Conservation (phyloP, 2,888 invertebrate species). For the Cephus nigrinus region DNA sequence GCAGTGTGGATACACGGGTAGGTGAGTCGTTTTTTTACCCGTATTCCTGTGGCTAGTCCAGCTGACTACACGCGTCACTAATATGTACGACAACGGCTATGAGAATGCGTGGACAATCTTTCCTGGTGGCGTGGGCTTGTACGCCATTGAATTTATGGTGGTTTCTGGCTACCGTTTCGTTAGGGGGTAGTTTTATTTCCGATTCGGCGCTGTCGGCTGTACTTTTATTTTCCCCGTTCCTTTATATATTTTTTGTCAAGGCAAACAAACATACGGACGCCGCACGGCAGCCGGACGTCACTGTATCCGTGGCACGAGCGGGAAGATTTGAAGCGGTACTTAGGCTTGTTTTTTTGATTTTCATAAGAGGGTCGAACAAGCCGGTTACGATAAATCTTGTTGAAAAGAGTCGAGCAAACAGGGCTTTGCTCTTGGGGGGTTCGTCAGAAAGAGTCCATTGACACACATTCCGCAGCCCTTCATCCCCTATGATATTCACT, state of each 20-base stretch:
- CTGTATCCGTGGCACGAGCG: not conserved
- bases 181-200: not conserved
- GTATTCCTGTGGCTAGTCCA: not conserved
- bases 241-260: not conserved
- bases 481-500: conserved; percentile 2
- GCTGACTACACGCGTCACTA: conserved; percentile 12
- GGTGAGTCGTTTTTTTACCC: not conserved
- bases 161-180: not conserved
- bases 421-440: conserved; percentile 20
- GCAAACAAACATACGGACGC: not conserved
- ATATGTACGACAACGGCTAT: conserved; percentile 14
- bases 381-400: conserved; percentile 16
- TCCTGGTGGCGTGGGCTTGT: conserved; percentile 6
- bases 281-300: not conserved
- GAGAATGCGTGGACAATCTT: conserved; percentile 24
- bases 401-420: conserved; percentile 18
- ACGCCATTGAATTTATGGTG: conserved; percentile 5
- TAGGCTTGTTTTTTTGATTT: not conserved
- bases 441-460: conserved; percentile 17
- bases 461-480: conserved; percentile 18
- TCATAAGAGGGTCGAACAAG: not conserved
- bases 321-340: not conserved
- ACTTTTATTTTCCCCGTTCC: not conserved
- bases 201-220: not conserved
- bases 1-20: not conserved